phyloP scores from a whole-genome alignment of 2,113 vertebrate species.

The Trinectes maculatus region DNA sequence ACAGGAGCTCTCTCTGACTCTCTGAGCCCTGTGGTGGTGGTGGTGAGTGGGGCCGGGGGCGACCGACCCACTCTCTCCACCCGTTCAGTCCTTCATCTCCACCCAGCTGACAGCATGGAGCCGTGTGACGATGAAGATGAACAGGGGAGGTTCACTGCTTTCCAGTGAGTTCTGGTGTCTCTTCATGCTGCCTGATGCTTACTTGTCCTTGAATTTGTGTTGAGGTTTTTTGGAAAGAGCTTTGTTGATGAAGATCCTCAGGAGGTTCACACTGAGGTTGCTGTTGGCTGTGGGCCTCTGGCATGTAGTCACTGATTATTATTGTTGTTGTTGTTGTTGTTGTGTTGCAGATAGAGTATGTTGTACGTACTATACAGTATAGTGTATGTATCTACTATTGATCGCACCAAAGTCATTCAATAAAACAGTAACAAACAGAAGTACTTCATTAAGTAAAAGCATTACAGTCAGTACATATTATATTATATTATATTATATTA shows the following conservation, averaged over 20 bases:
- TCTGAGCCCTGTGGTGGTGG: conserved; percentile 50
- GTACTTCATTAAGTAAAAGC: no score
- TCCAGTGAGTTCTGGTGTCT: conserved; percentile 81
- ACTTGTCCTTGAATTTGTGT: background rate
- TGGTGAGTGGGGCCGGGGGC: conserved; percentile 46
- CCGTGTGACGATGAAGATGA: conserved; percentile 76
- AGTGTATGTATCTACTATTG: no score
- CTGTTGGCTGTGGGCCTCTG: conserved; percentile 12
- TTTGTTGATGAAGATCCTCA: conserved; percentile 25
- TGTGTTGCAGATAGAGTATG: no score
- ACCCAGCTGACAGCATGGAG: conserved; percentile 76
- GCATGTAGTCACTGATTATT: background rate
- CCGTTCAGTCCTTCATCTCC: conserved; percentile 37
- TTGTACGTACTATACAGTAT: no score
- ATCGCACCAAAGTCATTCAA: no score
- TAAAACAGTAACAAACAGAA: no score
- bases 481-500: no score
- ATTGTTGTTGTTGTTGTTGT: background rate
- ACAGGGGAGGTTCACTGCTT: conserved; percentile 81
- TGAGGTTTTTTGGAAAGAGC: background rate
- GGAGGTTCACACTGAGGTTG: conserved; percentile 15
- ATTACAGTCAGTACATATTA: no score
- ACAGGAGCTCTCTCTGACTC: conserved; percentile 51
- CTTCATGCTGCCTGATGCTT: background rate
- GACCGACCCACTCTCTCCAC: conserved; percentile 54